Base-by-base conservation (phyloP, 2,888 invertebrate species). In the Acrobeloides nanus region DNA sequence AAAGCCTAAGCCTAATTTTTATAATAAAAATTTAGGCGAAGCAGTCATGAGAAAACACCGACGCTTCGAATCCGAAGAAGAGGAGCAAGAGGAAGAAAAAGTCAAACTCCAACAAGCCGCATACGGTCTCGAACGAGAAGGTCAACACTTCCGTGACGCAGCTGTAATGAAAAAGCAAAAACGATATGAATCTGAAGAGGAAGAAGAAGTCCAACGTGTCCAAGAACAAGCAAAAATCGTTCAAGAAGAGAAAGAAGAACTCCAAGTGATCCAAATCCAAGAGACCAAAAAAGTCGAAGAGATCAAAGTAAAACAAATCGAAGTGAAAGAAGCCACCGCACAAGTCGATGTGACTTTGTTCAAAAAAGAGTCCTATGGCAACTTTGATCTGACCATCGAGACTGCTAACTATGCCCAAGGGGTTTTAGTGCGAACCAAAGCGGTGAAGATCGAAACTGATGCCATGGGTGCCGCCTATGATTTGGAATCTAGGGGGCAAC, bases 341-440 rank as follows among this genome's bases (percentile, higher is more conserved):
- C 39, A 12, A 15, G 34, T 39, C 15, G n/a, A 53, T 35, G 55
- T 55, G 15, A 46, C 62, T 31, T 53, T 68, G 29, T 51, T 62
- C 18, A 64, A 64, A 45, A 62, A 67, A 35, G 67, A 67, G 37
- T 59, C 62, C 17, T 40, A 59, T 15, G 66, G 67, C 1, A 47
- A 56, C 26, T 68, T 66, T 38, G 61, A 66, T 24, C 57, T 62
- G 12, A 57, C 60, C 38, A 61, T 66, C 34, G 66, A 64, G 43
- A 57, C 59, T 6, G 43, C 61, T 29, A 29, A 29, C 12, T 12
- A 29, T 29, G 29, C 12, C 29, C n/a, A n/a, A n/a, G n/a, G n/a
- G n/a, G n/a, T n/a, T n/a, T n/a, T n/a, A 39, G 6, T 41, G 32
- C 39, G 12, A 6, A 23, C 23, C 23, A 23, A 23, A 7, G 15